These are phyloP conservation scores for Morone saxatilis DNA, from an alignment of 2,113 vertebrate species.

Conservation along the genomic window DNA sequence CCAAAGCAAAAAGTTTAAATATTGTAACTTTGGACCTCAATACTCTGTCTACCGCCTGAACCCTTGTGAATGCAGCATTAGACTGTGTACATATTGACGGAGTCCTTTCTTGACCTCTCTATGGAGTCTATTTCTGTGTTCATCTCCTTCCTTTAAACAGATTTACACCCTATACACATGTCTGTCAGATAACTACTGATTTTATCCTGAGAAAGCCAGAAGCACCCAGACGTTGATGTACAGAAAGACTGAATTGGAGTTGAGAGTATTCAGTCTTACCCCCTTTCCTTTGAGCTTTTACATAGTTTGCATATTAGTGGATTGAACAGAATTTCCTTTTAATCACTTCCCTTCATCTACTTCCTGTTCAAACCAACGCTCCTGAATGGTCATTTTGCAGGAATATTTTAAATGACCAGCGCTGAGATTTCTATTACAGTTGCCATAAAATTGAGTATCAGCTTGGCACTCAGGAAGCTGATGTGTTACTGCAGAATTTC, in stretches of 20 bases:
- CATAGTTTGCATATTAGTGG: neutral
- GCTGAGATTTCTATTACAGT: neutral
- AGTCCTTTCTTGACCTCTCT: neutral
- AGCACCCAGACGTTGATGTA: neutral
- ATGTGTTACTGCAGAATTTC: constrained; percentile 13
- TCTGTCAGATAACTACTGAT: neutral
- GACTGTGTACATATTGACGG: no score
- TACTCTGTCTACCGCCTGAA: no score
- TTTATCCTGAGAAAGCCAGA: neutral
- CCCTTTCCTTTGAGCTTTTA: neutral
- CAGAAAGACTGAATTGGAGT: neutral
- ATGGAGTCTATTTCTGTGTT: neutral
- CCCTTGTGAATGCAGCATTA: no score
- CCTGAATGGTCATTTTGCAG: neutral
- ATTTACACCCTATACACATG: neutral
- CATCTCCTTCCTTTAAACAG: neutral
- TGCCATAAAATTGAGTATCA: neutral
- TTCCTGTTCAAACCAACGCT: constrained; percentile 2
- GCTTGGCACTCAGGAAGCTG: constrained; percentile 16
- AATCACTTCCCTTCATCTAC: neutral
- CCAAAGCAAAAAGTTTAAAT: no score
- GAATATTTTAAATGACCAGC: neutral
- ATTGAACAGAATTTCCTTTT: constrained; percentile 22
- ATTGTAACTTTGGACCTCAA: no score
- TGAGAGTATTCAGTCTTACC: neutral